Conservation (phyloP, 2,113 vertebrate species). For the Corythoichthys intestinalis region DNA sequence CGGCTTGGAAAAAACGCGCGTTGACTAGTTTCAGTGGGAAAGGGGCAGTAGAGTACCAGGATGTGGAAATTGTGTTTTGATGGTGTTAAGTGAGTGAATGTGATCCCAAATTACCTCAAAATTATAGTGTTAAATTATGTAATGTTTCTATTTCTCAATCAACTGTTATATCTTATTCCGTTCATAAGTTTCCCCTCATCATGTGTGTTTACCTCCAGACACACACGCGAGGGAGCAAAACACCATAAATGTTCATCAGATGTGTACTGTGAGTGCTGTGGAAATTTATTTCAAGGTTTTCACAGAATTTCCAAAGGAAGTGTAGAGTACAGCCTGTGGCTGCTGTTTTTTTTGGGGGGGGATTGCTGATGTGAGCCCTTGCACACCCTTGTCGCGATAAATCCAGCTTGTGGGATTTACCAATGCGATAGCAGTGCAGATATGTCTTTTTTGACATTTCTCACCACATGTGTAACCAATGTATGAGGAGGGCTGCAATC, state of each 20-base stretch:
- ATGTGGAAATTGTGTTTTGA: too few species aligned
- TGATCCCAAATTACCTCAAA: slow-evolving; percentile 13
- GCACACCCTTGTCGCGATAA: slow-evolving; percentile 51
- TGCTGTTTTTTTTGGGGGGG: slow-evolving; percentile 38
- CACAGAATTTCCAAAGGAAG: slow-evolving; percentile 49
- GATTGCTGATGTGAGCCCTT: slow-evolving; percentile 17
- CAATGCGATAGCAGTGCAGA: slow-evolving; percentile 38
- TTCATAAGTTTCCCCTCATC: slow-evolving; percentile 48
- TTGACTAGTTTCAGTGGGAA: too few species aligned
- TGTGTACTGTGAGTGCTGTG: slow-evolving; percentile 32
- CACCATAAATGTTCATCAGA: slow-evolving; percentile 22
- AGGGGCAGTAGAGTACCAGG: too few species aligned
- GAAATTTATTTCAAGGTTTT: slow-evolving; percentile 43
- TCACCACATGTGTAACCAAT: slow-evolving; percentile 49
- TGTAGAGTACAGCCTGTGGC: slow-evolving; percentile 40
- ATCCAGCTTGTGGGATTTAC: slow-evolving; percentile 40
- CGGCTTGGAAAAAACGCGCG: too few species aligned
- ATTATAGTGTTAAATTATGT: slow-evolving; percentile 62
- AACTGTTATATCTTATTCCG: slow-evolving; percentile 51
- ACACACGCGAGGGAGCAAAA: slow-evolving; percentile 19
- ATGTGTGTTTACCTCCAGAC: slow-evolving; percentile 26
- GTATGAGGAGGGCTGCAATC: slow-evolving; percentile 54
- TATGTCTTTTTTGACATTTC: slow-evolving; percentile 34
- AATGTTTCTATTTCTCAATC: slow-evolving; percentile 50
- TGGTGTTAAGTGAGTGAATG: too few species aligned